These are phyloP conservation scores for Disparrhopalites patrizii DNA, from an alignment of 2,888 invertebrate genomes.

Conservation along the genomic window DNA sequence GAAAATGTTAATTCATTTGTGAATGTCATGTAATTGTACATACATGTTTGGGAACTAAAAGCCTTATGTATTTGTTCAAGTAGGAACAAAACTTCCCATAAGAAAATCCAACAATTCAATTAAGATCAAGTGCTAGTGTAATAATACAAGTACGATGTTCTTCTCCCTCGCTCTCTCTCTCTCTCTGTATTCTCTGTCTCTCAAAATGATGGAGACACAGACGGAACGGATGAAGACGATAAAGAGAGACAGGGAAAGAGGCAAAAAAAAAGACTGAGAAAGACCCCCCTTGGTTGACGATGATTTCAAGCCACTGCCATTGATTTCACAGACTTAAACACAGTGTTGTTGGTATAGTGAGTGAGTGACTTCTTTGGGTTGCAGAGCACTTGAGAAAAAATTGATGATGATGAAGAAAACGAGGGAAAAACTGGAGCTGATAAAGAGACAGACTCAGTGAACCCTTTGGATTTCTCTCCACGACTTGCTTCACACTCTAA, in stretches of 20 bases:
- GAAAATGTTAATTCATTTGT: not conserved
- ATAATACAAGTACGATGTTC: slow-evolving; percentile 4
- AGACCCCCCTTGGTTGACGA: slow-evolving; percentile 17
- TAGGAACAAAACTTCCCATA: no score
- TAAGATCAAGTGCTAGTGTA: slow-evolving; percentile 2
- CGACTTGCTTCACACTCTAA: slow-evolving; percentile 23
- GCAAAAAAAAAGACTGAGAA: slow-evolving; percentile 15
- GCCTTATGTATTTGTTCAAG: no score
- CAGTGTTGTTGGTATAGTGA: not conserved
- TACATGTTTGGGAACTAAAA: not conserved
- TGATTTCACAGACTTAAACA: slow-evolving; percentile 12
- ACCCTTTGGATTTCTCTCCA: slow-evolving; percentile 22
- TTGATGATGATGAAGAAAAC: slow-evolving; percentile 9
- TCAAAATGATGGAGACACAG: not conserved
- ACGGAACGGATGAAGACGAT: slow-evolving; percentile 10
- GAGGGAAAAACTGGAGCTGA: slow-evolving; percentile 12
- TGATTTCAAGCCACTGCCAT: slow-evolving; percentile 5
- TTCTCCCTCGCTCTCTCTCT: no score
- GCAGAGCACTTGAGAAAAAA: not conserved
- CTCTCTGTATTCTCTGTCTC: no score
- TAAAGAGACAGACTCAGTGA: slow-evolving; percentile 22
- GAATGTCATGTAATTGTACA: slow-evolving; percentile 2
- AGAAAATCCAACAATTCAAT: slow-evolving; percentile 11
- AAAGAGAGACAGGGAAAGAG: no score
- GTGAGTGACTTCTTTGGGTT: not conserved